phyloP scores from a whole-genome alignment of 1,140 invertebrate species.

The Lordiphosa stackelbergi region DNA sequence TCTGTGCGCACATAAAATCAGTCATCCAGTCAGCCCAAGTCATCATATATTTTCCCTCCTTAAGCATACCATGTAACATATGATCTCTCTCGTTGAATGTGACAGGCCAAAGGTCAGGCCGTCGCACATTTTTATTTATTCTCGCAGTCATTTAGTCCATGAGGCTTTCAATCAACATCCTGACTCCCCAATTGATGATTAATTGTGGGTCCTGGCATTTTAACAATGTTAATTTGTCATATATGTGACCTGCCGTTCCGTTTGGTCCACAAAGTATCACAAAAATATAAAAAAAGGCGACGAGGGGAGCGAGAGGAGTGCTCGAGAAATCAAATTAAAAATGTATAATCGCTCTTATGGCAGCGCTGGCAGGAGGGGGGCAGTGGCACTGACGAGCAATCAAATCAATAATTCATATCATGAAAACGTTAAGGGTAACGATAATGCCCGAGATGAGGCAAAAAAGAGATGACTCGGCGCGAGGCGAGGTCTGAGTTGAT shows the following conservation, averaged over 20 bases:
- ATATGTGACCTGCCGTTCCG: slow-evolving; percentile 48
- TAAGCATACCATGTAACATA: no score
- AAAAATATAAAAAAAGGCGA: slow-evolving; percentile 5
- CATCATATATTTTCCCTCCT: no score
- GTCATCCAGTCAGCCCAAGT: no score
- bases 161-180: slow-evolving; percentile 52
- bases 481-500: slow-evolving; percentile 17
- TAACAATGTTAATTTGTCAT: slow-evolving; percentile 74
- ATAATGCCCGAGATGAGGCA: slow-evolving; percentile 37
- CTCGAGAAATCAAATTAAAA: slow-evolving; percentile 70
- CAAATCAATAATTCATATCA: slow-evolving; percentile 74
- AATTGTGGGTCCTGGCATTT: slow-evolving; percentile 60
- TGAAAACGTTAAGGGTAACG: slow-evolving; percentile 59
- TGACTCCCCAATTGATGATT: slow-evolving; percentile 45
- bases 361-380: background rate
- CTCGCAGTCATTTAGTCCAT: slow-evolving; percentile 13
- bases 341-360: slow-evolving; percentile 65
- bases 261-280: slow-evolving; percentile 26
- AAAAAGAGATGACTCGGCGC: slow-evolving; percentile 16
- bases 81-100: background rate
- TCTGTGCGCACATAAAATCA: no score
- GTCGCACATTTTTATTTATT: background rate
- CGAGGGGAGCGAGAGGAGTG: slow-evolving; percentile 24
- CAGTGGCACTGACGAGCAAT: slow-evolving; percentile 44
- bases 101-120: background rate